These are phyloP conservation scores for Anadara kagoshimensis DNA, from an alignment of 1,140 invertebrate genomes.

Conservation along the genomic window DNA sequence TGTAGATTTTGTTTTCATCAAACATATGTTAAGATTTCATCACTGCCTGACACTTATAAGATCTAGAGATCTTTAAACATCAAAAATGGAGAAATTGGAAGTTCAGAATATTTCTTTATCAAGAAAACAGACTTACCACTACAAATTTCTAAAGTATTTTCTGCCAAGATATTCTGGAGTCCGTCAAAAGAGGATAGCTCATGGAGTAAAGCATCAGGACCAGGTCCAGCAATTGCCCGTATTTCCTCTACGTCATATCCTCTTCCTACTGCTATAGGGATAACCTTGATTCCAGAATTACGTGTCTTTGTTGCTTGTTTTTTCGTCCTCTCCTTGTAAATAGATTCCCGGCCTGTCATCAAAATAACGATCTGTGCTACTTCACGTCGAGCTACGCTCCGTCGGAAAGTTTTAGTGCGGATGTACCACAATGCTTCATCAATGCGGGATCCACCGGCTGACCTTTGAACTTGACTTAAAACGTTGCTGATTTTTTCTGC, in stretches of 20 bases:
- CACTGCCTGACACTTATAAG: no score
- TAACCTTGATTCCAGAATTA: conserved; percentile 48
- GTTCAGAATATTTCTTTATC: not conserved
- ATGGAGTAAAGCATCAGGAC: conserved; percentile 11
- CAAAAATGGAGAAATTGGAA: no score
- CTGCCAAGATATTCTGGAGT: conserved; percentile 37
- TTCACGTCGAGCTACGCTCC: conserved; percentile 36
- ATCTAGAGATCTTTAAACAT: no score
- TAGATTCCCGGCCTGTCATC: conserved; percentile 41
- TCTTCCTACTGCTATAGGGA: conserved; percentile 43
- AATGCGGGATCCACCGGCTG: conserved; percentile 36
- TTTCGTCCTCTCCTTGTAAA: conserved; percentile 35
- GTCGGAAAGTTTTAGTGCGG: conserved; percentile 50
- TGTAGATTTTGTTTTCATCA: no score
- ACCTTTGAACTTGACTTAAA: conserved; percentile 35
- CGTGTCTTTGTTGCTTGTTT: conserved; percentile 47
- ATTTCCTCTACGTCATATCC: conserved; percentile 35
- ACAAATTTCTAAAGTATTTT: conserved; percentile 37
- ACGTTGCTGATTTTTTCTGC: conserved; percentile 24
- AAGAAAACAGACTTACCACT: conserved; percentile 31
- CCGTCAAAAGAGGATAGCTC: conserved; percentile 30
- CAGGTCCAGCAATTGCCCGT: conserved; percentile 25
- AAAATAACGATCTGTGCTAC: conserved; percentile 48
- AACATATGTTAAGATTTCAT: no score
- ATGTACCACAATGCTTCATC: conserved; percentile 48